These are phyloP conservation scores for Arctocebus calabarensis DNA, from an alignment of 2,797 vertebrate species.

Conservation along the genomic window DNA sequence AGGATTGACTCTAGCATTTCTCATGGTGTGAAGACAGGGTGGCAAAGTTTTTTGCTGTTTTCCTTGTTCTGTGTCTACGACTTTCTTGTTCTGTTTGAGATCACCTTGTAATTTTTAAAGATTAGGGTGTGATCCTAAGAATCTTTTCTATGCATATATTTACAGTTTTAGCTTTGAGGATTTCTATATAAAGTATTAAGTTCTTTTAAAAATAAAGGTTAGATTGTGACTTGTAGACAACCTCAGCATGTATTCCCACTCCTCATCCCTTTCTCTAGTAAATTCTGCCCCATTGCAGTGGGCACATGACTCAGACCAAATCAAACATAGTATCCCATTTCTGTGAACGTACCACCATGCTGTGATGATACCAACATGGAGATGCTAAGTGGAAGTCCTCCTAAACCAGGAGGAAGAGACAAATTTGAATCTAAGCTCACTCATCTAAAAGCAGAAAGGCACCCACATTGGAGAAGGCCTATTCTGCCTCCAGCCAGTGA, in stretches of 20 bases:
- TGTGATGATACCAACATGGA: background rate
- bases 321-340: background rate
- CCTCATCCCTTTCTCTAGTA: background rate
- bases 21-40: background rate
- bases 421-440: background rate
- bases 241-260: background rate
- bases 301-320: background rate
- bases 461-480: background rate
- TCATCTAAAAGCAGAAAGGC: background rate
- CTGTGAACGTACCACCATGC: background rate
- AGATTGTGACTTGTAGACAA: background rate
- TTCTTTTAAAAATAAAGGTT: conserved; percentile 37
- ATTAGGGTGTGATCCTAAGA: conserved; percentile 22
- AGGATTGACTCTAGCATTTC: background rate
- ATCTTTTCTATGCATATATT: conserved; percentile 41
- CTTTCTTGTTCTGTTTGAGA: conserved; percentile 48
- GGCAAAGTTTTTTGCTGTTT: background rate
- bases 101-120: conserved; percentile 54
- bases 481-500: background rate
- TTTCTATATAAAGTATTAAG: conserved; percentile 39
- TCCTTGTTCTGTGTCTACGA: background rate
- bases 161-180: conserved; percentile 43
- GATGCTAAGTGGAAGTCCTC: background rate
- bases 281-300: background rate
- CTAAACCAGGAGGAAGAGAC: background rate